Evolutionary conservation across 2,888 invertebrate genomes (phyloP).

Genomic region (Dolichopus griseipennis): DNA sequence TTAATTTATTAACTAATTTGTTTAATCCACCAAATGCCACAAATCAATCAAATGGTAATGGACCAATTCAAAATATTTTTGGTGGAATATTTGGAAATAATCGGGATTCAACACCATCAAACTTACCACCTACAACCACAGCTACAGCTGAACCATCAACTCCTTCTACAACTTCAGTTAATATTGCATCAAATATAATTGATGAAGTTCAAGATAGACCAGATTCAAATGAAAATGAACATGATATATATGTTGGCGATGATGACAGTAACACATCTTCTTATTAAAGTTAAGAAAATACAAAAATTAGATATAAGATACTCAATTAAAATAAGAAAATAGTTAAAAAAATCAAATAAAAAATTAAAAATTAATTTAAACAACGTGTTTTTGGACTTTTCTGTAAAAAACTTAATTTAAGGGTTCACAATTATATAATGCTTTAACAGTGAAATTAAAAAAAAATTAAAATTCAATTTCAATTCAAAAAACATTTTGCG

Average conservation of each 20-base stretch:
- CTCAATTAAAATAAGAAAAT: background rate
- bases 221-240: background rate
- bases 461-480: too few relatives aligned
- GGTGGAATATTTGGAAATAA: background rate
- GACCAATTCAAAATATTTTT: background rate
- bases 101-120: background rate
- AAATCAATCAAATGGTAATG: background rate
- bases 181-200: background rate
- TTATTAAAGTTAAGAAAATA: background rate
- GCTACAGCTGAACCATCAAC: background rate
- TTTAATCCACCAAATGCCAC: background rate
- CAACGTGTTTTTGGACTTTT: too few relatives aligned
- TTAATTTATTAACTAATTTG: background rate
- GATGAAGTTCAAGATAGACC: background rate
- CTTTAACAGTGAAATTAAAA: too few relatives aligned
- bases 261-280: background rate
- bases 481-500: too few relatives aligned
- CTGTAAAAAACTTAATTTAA: too few relatives aligned
- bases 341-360: background rate
- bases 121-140: background rate
- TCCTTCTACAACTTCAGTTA: background rate
- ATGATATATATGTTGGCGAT: background rate
- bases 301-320: too few relatives aligned
- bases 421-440: too few relatives aligned
- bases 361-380: background rate